Evolutionary conservation across 2,797 vertebrate species (phyloP), one percentile per base, ranked within the genome.

Genomic region (Chelidonichthys spinosus): DNA sequence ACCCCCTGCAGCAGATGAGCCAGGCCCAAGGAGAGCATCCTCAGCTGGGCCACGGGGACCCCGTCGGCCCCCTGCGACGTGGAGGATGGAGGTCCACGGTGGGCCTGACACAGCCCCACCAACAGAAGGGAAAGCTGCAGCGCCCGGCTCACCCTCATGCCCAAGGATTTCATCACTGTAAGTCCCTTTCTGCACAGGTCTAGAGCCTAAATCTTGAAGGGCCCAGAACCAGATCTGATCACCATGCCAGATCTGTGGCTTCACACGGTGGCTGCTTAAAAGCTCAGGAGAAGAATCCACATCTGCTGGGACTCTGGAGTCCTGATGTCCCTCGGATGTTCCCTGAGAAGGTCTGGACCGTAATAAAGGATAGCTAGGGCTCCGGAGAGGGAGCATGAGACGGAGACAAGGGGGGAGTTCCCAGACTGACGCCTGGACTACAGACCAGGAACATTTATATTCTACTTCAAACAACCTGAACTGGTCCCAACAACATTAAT

Each of bases 1-100:
- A 88, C 46, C 32, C 72, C 76, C 43, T 78, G 69, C 54, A 92
- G 78, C 77, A 92, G 69, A 52, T 79, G 87, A 65, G 72, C 63
- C 65, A 90, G 82, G 3, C 90, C 89, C 63, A 83, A 53, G 0
- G 83, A 86, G 4, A 91, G 84, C 72, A 85, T 84, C 74, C 64
- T 85, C 70, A 89, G 36, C 58, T 89, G 85, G 64, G 80, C 53
- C 40, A 43, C 6, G 0, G 87, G 87, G 15, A 84, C 86, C 62
- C 39, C 42, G 2, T 60, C 76, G 3, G 40, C 14, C 61, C 40
- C 72, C 59, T 53, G 36, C 3, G 74, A 64, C n/a, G 55, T 4
- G 37, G 79, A 49, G 11, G 14, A 43, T 33, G 46, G 46, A 62
- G 18, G 42, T 15, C 37, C 42, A 1, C 5, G 3, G 9, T 37